Evolutionary conservation across 2,113 vertebrate genomes (phyloP).

Genomic region (Alligator sinensis): DNA sequence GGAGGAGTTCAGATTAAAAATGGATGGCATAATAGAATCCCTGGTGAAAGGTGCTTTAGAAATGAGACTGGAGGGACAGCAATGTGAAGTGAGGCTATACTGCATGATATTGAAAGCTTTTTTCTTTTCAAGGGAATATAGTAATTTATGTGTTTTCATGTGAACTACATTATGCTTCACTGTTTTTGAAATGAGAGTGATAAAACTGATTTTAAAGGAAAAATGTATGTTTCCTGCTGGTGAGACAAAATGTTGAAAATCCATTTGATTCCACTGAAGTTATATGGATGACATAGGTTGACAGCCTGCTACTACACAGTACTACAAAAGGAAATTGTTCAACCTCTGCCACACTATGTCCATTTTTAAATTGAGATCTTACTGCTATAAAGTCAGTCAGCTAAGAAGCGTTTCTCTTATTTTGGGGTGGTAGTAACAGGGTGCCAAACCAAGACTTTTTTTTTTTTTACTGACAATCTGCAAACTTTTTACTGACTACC

Average conservation of each 20-base stretch:
- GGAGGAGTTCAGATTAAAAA: not conserved
- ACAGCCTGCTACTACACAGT: not conserved
- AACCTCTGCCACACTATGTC: not conserved
- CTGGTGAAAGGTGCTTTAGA: not conserved
- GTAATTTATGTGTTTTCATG: not conserved
- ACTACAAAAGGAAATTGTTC: conserved; percentile 5
- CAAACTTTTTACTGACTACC: too few species aligned
- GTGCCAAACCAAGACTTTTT: too few species aligned
- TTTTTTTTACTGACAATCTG: too few species aligned
- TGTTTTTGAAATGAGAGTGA: not conserved
- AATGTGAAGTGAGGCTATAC: conserved; percentile 5
- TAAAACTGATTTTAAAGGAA: not conserved
- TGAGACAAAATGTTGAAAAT: conserved; percentile 17
- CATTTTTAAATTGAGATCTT: not conserved
- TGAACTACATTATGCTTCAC: not conserved
- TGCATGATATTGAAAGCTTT: not conserved
- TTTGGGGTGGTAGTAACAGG: not conserved
- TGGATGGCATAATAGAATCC: not conserved
- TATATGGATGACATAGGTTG: not conserved
- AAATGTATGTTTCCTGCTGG: not conserved
- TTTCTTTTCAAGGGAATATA: conserved; percentile 2
- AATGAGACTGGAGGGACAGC: not conserved
- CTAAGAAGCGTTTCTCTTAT: not conserved
- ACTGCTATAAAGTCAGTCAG: conserved; percentile 3
- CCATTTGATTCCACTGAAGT: conserved; percentile 4